Percentiles rank a stretch among this genome's conserved stretches.
phyloP scores from a whole-genome alignment of 2,113 vertebrate species.

The Etheostoma spectabile region DNA sequence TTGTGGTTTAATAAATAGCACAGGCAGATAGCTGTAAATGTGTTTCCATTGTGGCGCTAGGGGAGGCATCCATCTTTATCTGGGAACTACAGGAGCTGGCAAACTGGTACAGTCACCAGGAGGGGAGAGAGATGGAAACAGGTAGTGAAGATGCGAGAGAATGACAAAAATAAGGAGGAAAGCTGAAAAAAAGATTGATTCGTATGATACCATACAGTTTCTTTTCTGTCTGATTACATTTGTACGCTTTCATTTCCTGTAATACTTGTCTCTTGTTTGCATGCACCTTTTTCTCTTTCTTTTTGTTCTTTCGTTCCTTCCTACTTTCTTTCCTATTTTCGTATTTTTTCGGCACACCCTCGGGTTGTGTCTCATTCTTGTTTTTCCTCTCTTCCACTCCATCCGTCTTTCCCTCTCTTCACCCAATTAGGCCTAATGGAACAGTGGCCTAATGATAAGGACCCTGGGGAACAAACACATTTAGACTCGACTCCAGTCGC shows the following conservation, averaged over 20 bases:
- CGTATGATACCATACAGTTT: neutral
- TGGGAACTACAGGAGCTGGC: conserved; percentile 52
- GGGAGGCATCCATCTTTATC: conserved; percentile 63
- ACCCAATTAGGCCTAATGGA: conserved; percentile 81
- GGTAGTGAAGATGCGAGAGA: conserved; percentile 3
- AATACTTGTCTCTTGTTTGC: neutral
- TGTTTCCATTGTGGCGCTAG: conserved; percentile 41
- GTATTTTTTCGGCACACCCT: conserved; percentile 37
- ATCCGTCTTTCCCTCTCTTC: conserved; percentile 60
- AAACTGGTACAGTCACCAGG: conserved; percentile 26
- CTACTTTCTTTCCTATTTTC: conserved; percentile 14
- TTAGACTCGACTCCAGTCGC: conserved; percentile 69
- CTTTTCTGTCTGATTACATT: conserved; percentile 16
- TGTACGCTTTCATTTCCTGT: neutral
- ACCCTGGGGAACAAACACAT: conserved; percentile 79
- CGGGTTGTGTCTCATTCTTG: conserved; percentile 41
- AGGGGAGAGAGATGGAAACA: conserved; percentile 3
- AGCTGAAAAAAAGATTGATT: neutral
- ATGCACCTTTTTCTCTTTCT: neutral
- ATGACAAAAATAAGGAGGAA: neutral
- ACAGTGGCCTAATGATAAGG: conserved; percentile 74
- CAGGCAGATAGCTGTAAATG: conserved; percentile 51
- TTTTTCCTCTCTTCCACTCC: conserved; percentile 27
- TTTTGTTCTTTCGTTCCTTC: neutral
- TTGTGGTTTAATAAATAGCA: conserved; percentile 23